A percentile compares a stretch with the other conserved stretches of the same genome.
Conservation (phyloP, 92 coral and sea anemone genomes). For the Heteractis magnifica region DNA sequence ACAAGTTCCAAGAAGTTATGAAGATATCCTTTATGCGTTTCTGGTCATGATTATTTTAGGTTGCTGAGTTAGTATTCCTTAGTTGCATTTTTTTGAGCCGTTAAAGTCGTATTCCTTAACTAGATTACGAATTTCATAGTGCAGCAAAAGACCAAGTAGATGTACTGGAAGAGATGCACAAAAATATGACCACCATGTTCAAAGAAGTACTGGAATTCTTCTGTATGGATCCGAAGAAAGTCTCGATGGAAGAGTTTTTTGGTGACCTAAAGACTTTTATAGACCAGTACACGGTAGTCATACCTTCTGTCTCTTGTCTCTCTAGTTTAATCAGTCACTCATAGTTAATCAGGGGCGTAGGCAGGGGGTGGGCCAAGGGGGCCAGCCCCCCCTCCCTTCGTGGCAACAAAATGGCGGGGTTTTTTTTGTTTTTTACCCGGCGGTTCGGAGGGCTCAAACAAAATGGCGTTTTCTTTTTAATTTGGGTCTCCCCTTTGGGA, state of each 20-base stretch:
- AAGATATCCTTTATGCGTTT: conserved; percentile 68
- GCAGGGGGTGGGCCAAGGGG: too few relatives aligned
- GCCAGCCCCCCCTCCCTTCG: too few relatives aligned
- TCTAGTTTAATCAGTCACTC: not conserved
- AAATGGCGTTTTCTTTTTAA: too few relatives aligned
- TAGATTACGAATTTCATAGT: conserved; percentile 67
- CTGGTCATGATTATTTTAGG: not conserved
- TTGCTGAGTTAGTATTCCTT: not conserved
- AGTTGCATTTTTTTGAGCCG: not conserved
- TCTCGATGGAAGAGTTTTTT: conserved; percentile 94
- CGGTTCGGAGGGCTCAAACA: too few relatives aligned
- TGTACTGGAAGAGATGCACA: conserved; percentile 94
- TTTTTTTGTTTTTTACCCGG: too few relatives aligned
- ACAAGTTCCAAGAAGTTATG: conserved; percentile 78
- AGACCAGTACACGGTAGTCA: conserved; percentile 67
- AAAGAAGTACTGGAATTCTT: conserved; percentile 85
- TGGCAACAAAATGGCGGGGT: too few relatives aligned
- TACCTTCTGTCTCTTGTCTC: too few relatives aligned
- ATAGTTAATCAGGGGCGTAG: too few relatives aligned
- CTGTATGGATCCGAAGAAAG: conserved; percentile 91
- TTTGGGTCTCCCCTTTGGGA: too few relatives aligned
- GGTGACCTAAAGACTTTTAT: conserved; percentile 88
- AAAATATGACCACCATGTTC: conserved; percentile 97
- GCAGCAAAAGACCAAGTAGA: conserved; percentile 93
- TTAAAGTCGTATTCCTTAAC: conserved; percentile 47